A percentile compares a stretch with the other conserved stretches of the same genome.
Evolutionary conservation across 1,140 invertebrate species (phyloP).

Genomic region (Campoletis sonorensis): DNA sequence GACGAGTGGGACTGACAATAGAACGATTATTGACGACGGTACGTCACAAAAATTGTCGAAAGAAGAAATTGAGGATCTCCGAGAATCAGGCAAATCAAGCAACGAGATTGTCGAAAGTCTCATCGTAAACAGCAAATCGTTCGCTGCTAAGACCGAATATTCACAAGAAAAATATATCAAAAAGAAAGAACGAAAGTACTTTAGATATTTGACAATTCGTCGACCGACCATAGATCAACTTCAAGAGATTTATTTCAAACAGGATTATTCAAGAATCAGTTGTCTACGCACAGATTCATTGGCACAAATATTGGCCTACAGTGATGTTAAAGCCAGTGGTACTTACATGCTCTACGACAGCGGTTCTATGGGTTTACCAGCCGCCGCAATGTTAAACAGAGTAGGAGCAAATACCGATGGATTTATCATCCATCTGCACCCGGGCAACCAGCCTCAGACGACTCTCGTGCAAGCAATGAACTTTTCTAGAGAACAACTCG

Average conservation of each 20-base stretch:
- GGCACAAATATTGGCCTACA: conserved; percentile 89
- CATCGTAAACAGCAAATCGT: conserved; percentile 93
- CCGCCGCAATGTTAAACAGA: conserved; percentile 87
- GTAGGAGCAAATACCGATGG: conserved; percentile 81
- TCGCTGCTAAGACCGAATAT: conserved; percentile 91
- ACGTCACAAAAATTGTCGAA: conserved; percentile 91
- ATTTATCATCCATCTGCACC: conserved; percentile 85
- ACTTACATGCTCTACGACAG: conserved; percentile 92
- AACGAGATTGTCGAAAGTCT: conserved; percentile 91
- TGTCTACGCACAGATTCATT: conserved; percentile 90
- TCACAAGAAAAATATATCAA: conserved; percentile 96
- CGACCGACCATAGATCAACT: conserved; percentile 86
- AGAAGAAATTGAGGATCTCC: conserved; percentile 88
- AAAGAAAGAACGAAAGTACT: conserved; percentile 96
- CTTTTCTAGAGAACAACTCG: conserved; percentile 81
- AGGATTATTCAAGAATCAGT: conserved; percentile 86
- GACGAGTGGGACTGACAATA: conserved; percentile 86
- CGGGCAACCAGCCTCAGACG: conserved; percentile 87
- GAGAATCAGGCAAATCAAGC: conserved; percentile 84
- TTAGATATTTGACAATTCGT: conserved; percentile 85
- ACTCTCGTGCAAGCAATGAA: conserved; percentile 88
- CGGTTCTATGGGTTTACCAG: conserved; percentile 88
- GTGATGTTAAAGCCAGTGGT: conserved; percentile 87
- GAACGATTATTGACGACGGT: conserved; percentile 89
- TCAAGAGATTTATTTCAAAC: conserved; percentile 86